Percentiles rank a stretch among this genome's conserved stretches.
phyloP scores from a whole-genome alignment of 2,797 vertebrate genomes.

The Tapirus indicus region DNA sequence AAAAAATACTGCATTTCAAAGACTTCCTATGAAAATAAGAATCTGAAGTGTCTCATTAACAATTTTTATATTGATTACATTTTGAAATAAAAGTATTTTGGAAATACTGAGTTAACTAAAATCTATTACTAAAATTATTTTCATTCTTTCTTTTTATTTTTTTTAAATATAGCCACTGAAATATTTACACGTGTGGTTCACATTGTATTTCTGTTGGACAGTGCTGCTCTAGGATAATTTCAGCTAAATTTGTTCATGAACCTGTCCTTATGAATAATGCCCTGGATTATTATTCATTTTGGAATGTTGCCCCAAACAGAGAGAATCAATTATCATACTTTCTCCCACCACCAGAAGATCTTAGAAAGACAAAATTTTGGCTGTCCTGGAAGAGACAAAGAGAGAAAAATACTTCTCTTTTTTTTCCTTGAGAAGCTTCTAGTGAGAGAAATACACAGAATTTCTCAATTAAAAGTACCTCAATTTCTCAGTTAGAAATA shows the following conservation, averaged over 20 bases:
- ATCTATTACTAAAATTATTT: conserved; percentile 41
- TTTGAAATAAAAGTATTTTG: not conserved
- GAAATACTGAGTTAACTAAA: not conserved
- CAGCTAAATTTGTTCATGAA: not conserved
- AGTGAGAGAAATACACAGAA: conserved; percentile 22
- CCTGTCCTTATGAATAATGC: not conserved
- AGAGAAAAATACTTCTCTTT: not conserved
- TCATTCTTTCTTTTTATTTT: not conserved
- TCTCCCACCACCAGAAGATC: not conserved
- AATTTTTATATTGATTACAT: not conserved
- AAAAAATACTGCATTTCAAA: not conserved
- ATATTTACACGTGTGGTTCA: not conserved
- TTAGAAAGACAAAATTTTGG: not conserved
- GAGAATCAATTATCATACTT: not conserved
- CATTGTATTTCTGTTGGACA: not conserved
- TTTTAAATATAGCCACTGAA: not conserved
- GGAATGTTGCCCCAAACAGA: not conserved
- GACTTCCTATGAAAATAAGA: not conserved
- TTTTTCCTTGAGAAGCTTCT: not conserved
- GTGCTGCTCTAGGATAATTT: not conserved
- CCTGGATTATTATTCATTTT: conserved; percentile 19
- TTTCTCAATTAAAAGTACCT: conserved; percentile 19
- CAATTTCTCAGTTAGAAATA: conserved; percentile 19
- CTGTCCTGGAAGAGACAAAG: not conserved
- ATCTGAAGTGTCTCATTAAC: not conserved